Base-by-base conservation (phyloP, 2,888 invertebrate species). In the Apeira syringaria region DNA sequence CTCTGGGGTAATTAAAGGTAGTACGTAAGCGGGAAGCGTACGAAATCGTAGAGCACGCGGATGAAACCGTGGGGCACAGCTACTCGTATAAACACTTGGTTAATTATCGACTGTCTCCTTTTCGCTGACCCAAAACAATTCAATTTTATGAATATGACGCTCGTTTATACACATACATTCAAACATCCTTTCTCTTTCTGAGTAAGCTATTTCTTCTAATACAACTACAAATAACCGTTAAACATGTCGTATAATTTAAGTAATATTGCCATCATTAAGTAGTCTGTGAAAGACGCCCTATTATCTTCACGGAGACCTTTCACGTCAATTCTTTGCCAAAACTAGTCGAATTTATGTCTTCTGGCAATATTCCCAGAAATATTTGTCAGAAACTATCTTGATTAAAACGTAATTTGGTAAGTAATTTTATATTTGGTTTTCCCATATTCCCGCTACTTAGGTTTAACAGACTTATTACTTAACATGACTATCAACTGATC, bases 301-400 rank as follows among this genome's bases (percentile, higher is more conserved):
- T 55, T 53, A 52, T 41, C 28, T 42, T 32, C 11, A 10, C 25
- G 7, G 25, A 32, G 42, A 53, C 50, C 53, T 50, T 61, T 63
- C 56, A 49, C 52, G 58, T 66, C 64, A 61, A 64, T 64, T 69
- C 62, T 64, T 66, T 73, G 74, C 71, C 72, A 71, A 74, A 69
- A 27, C 29, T 63, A 50, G 64, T 63, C 66, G 62, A 68, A 62
- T 61, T 49, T 51, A 42, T 48, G 45, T 47, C 36, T 61, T 51
- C 58, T 75, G 74, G 74, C 74, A 66, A 34, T 27, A 40, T 36
- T 64, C 69, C 68, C 67, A 44, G 24, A 48, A 43, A 42, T 50
- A 35, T 61, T 56, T 34, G 25, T 31, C 47, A 44, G 44, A 49
- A 47, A 42, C 38, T 42, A 26, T 26, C 50, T 47, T 61, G 51